Conservation (phyloP, 2,888 invertebrate species). For the Agrotis puta region DNA sequence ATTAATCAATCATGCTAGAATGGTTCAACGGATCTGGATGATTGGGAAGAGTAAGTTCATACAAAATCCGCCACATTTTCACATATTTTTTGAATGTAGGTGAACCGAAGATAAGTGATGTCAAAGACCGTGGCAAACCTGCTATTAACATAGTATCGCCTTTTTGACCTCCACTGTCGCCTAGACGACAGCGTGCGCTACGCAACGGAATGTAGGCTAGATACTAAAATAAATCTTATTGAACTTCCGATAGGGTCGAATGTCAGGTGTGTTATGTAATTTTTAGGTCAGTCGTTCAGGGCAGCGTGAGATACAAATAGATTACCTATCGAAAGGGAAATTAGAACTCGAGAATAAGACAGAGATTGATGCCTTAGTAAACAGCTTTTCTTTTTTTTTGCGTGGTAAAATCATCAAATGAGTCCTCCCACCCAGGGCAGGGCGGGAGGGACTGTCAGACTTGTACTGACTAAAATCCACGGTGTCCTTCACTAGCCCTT, state of each 20-base stretch:
- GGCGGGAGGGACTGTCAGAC: too few species aligned
- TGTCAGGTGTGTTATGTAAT: constrained; percentile 17
- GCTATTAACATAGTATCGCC: not conserved
- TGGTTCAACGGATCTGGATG: too few species aligned
- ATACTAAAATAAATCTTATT: constrained; percentile 38
- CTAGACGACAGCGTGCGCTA: constrained; percentile 2
- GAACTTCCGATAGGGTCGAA: constrained; percentile 32
- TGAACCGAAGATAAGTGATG: too few species aligned
- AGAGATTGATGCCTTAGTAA: constrained; percentile 2
- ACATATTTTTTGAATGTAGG: too few species aligned
- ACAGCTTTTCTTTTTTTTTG: too few species aligned
- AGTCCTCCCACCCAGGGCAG: too few species aligned
- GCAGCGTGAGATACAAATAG: constrained; percentile 24
- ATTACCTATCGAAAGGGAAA: constrained; percentile 18
- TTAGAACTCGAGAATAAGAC: not conserved
- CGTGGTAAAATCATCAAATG: too few species aligned
- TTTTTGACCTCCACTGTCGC: not conserved
- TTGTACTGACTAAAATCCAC: too few species aligned
- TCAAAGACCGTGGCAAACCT: not conserved
- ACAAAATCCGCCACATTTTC: too few species aligned
- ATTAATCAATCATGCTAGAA: too few species aligned
- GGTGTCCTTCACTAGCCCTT: too few species aligned
- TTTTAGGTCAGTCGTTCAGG: constrained; percentile 21
- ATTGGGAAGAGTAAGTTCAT: too few species aligned
- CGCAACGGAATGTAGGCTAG: constrained; percentile 18